phyloP scores from a whole-genome alignment of 1,140 invertebrate genomes.

The Dryas iulia region DNA sequence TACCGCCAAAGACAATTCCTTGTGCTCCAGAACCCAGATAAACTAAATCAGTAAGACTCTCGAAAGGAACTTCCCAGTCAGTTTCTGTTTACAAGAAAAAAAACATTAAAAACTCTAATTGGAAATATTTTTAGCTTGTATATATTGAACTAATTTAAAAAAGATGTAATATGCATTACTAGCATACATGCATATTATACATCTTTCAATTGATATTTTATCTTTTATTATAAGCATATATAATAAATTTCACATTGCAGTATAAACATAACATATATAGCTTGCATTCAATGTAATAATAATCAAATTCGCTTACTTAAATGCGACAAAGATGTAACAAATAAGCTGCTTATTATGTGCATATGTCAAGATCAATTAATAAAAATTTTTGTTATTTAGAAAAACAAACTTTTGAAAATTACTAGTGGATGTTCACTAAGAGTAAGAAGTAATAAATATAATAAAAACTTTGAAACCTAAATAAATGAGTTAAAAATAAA shows the following conservation, averaged over 20 bases:
- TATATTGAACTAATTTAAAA: neutral
- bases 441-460: too few species aligned
- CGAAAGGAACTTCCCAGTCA: slow-evolving; percentile 97
- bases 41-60: slow-evolving; percentile 93
- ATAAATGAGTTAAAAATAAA: too few species aligned
- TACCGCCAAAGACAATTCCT: slow-evolving; percentile 96
- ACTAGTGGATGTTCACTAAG: too few species aligned
- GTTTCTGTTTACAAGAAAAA: slow-evolving; percentile 86
- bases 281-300: neutral
- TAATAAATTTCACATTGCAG: neutral
- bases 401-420: too few species aligned
- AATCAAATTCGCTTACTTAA: neutral
- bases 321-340: too few species aligned
- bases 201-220: too few species aligned
- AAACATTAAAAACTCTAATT: neutral
- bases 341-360: too few species aligned
- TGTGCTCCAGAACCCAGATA: slow-evolving; percentile 98
- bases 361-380: too few species aligned
- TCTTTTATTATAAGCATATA: too few species aligned
- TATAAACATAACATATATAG: neutral
- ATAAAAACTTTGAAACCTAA: too few species aligned
- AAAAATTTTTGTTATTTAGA: too few species aligned
- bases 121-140: neutral
- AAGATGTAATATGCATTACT: neutral
- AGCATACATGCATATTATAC: too few species aligned